These are phyloP conservation scores for Melanotaenia parkinsoni DNA, from an alignment of 2,797 vertebrate species.

Conservation along the genomic window DNA sequence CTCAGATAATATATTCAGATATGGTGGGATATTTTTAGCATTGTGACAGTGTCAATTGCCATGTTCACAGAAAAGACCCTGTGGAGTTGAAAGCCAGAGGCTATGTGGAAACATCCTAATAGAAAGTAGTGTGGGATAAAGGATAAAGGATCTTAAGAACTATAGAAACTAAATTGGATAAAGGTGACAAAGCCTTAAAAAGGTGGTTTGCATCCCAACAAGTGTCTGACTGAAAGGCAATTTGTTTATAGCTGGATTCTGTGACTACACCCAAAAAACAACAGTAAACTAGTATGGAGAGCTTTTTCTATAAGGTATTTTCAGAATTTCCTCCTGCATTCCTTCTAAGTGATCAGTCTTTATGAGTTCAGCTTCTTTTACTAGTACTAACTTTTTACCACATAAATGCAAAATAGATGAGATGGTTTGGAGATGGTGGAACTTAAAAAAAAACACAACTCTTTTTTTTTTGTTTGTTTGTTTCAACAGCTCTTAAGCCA, in stretches of 20 bases:
- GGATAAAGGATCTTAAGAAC: slow-evolving; percentile 58
- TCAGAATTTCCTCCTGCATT: too few relatives aligned
- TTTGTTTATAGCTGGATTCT: slow-evolving; percentile 22
- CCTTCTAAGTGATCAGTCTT: too few relatives aligned
- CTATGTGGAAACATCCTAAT: slow-evolving; percentile 54
- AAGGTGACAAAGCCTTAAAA: slow-evolving; percentile 37
- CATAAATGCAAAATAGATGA: neutral
- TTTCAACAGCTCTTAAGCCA: neutral
- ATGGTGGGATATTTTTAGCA: slow-evolving; percentile 3
- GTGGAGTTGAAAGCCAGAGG: slow-evolving; percentile 48
- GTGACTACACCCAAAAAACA: too few relatives aligned
- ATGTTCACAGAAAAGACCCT: slow-evolving; percentile 40
- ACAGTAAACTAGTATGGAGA: too few relatives aligned
- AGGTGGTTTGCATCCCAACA: slow-evolving; percentile 8
- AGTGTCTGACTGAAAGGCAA: slow-evolving; percentile 34
- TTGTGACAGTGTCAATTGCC: slow-evolving; percentile 32
- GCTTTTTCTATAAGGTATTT: neutral
- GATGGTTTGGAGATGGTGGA: neutral
- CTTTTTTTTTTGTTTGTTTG: neutral
- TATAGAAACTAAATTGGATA: slow-evolving; percentile 43
- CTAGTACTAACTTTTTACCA: too few relatives aligned
- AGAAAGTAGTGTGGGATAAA: slow-evolving; percentile 53
- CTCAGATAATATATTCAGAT: too few relatives aligned
- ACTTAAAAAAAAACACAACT: neutral
- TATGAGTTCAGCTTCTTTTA: neutral